phyloP scores from a whole-genome alignment of 2,797 vertebrate genomes.

The Gambelia wislizenii region DNA sequence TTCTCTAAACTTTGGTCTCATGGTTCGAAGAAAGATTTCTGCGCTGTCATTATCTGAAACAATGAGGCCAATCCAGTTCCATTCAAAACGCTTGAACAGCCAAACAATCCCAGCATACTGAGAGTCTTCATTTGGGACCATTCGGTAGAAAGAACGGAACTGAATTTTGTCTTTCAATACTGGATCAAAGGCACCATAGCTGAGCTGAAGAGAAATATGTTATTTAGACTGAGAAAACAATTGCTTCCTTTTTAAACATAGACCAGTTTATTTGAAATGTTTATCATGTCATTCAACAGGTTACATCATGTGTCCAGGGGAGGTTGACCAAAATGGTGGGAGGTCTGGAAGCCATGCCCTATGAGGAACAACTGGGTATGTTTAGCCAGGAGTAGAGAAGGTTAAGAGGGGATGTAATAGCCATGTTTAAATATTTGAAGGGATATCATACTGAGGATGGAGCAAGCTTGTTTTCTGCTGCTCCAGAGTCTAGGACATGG shows the following conservation, averaged over 20 bases:
- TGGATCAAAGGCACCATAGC: neutral
- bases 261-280: neutral
- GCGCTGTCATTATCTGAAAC: neutral
- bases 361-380: no score
- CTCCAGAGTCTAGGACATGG: no score
- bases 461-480: no score
- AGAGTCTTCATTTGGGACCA: neutral
- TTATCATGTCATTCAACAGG: neutral
- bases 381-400: no score
- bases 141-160: neutral
- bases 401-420: no score
- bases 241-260: no score
- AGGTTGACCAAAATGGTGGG: no score
- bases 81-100: neutral
- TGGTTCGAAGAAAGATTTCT: neutral
- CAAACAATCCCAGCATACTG: neutral
- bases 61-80: slow-evolving; percentile 12
- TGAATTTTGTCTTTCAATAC: neutral
- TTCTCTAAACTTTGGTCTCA: neutral
- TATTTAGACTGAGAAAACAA: neutral
- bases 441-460: no score
- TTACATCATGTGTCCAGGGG: no score
- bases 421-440: no score
- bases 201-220: neutral
- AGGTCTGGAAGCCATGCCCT: no score